Conservation (phyloP, 2,797 vertebrate genomes). For the Micromesistius poutassou region DNA sequence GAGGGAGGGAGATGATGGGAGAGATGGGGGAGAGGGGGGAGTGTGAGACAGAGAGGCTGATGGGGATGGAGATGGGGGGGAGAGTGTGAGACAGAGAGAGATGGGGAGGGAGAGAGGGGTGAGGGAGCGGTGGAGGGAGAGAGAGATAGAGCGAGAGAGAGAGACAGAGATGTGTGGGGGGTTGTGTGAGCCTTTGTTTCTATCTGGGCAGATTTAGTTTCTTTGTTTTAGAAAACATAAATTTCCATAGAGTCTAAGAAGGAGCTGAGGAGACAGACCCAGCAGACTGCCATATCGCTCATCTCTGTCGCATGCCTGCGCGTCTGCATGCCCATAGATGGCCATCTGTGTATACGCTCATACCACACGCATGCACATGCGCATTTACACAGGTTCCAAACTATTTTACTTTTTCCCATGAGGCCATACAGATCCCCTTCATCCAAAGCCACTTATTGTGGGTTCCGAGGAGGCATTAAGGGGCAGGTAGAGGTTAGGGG, state of each 20-base stretch:
- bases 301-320: no score
- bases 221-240: constrained; percentile 61
- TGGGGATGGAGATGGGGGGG: constrained; percentile 31
- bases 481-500: no score
- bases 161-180: constrained; percentile 24
- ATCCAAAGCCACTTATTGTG: no score
- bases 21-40: constrained; percentile 14
- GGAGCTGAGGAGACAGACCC: constrained; percentile 36
- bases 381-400: not conserved
- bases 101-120: no score
- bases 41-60: not conserved
- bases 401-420: no score
- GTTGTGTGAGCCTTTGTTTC: constrained; percentile 63
- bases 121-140: constrained; percentile 1
- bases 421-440: no score
- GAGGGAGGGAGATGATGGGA: constrained; percentile 54
- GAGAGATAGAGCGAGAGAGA: constrained; percentile 15
- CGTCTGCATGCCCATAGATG: no score
- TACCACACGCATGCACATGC: constrained; percentile 4
- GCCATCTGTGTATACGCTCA: constrained; percentile 12
- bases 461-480: no score
- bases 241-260: constrained; percentile 45
- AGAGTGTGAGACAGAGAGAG: constrained; percentile 36
- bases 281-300: no score
- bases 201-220: constrained; percentile 67